phyloP scores from a whole-genome alignment of 2,113 vertebrate species.

The Chaetodon trifascialis region DNA sequence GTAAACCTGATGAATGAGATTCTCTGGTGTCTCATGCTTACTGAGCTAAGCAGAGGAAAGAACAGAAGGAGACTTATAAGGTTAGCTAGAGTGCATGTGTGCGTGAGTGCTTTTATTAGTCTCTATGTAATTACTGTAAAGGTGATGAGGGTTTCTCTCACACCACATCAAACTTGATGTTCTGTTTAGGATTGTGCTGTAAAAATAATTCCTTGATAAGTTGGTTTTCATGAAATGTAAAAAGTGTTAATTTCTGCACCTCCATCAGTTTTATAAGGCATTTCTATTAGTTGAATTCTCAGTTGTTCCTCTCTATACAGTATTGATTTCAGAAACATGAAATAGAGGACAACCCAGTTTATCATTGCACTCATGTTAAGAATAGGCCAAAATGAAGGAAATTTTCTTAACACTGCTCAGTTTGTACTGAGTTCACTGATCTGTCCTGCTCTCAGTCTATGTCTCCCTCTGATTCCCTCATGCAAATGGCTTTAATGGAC shows the following conservation, averaged over 20 bases:
- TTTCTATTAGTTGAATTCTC: background rate
- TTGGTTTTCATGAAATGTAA: background rate
- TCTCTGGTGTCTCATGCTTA: conserved; percentile 66
- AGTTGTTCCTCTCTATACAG: background rate
- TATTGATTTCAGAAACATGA: background rate
- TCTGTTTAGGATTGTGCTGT: background rate
- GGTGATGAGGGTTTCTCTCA: background rate
- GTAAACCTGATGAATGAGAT: conserved; percentile 78
- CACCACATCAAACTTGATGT: background rate
- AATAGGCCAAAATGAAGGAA: background rate
- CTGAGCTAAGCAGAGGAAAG: conserved; percentile 57
- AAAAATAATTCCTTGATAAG: background rate
- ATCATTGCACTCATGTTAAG: background rate
- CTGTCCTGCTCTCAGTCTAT: background rate
- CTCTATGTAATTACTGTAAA: conserved; percentile 19
- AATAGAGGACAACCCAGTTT: background rate
- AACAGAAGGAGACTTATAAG: conserved; percentile 60
- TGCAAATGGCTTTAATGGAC: conserved; percentile 1
- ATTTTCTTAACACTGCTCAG: background rate
- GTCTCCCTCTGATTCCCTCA: conserved; percentile 5
- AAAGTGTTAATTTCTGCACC: background rate
- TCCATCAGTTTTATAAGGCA: background rate
- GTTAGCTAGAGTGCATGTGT: conserved; percentile 21
- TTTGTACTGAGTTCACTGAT: background rate
- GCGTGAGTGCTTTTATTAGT: conserved; percentile 26